phyloP scores from a whole-genome alignment of 2,797 vertebrate species.

The Myotis daubentonii region DNA sequence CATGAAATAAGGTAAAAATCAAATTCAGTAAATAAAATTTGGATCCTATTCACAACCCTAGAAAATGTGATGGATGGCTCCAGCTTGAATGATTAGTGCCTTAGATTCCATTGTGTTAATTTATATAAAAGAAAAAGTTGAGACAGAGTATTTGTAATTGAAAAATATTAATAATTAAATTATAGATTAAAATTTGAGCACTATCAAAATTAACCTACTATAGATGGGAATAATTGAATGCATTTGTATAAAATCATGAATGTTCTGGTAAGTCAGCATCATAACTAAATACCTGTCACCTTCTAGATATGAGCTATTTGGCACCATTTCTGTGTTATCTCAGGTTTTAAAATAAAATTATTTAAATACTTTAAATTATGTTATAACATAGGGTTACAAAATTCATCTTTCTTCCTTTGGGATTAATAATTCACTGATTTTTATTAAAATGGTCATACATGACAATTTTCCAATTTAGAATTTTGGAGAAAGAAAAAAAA shows the following conservation, averaged over 20 bases:
- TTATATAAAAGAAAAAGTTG: neutral
- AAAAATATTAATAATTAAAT: neutral
- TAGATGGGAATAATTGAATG: neutral
- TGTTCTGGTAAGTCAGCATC: neutral
- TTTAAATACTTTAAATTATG: neutral
- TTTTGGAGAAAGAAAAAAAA: neutral
- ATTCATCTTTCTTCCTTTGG: neutral
- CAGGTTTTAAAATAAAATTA: conserved; percentile 23
- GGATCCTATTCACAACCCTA: neutral
- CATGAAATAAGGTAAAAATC: conserved; percentile 12
- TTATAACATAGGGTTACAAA: neutral
- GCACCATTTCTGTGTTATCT: neutral
- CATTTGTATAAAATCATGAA: conserved; percentile 3
- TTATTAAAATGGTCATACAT: neutral
- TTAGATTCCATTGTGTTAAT: neutral
- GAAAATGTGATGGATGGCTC: neutral
- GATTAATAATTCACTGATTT: neutral
- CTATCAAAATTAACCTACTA: neutral
- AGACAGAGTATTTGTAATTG: conserved; percentile 11
- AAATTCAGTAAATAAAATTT: conserved; percentile 27
- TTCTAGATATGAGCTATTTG: conserved; percentile 1
- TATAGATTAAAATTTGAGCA: neutral
- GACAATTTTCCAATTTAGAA: neutral
- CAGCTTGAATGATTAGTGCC: neutral
- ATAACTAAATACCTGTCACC: neutral